Conservation (phyloP, 2,797 vertebrate genomes). For the Muraenolepis orangiensis region DNA sequence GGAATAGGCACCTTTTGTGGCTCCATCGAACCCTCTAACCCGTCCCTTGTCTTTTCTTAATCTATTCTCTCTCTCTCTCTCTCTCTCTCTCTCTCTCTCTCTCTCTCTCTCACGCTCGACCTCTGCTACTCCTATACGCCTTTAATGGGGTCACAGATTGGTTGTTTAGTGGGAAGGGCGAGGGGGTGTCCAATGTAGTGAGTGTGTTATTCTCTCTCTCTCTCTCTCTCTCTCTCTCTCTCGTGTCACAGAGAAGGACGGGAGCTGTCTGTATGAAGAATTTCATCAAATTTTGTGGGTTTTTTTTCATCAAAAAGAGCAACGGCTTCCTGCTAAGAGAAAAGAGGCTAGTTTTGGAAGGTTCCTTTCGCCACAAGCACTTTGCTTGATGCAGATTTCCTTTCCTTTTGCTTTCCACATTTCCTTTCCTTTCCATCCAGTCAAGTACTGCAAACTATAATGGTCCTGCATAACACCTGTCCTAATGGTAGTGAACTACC, state of each 20-base stretch:
- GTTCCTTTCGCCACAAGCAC: not conserved
- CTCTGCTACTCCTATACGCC: constrained; percentile 46
- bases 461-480: not conserved
- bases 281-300: not conserved
- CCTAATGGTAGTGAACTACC: not conserved
- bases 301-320: too few relatives aligned
- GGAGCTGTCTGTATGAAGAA: too few relatives aligned
- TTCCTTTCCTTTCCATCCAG: not conserved
- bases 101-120: constrained; percentile 15
- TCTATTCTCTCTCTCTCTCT: constrained; percentile 6
- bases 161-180: constrained; percentile 29
- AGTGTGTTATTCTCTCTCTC: constrained; percentile 41
- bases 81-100: constrained; percentile 11
- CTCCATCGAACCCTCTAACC: constrained; percentile 19
- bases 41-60: constrained; percentile 14
- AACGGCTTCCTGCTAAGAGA: not conserved
- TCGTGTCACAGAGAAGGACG: too few relatives aligned
- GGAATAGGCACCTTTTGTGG: not conserved
- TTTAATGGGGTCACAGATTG: constrained; percentile 51
- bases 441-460: not conserved
- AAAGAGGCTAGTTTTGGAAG: not conserved
- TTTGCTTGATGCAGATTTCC: not conserved
- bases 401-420: too few relatives aligned
- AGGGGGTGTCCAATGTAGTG: constrained; percentile 31
- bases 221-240: not conserved